Evolutionary conservation across 2,113 vertebrate species (phyloP).

Genomic region (Petaurus breviceps): DNA sequence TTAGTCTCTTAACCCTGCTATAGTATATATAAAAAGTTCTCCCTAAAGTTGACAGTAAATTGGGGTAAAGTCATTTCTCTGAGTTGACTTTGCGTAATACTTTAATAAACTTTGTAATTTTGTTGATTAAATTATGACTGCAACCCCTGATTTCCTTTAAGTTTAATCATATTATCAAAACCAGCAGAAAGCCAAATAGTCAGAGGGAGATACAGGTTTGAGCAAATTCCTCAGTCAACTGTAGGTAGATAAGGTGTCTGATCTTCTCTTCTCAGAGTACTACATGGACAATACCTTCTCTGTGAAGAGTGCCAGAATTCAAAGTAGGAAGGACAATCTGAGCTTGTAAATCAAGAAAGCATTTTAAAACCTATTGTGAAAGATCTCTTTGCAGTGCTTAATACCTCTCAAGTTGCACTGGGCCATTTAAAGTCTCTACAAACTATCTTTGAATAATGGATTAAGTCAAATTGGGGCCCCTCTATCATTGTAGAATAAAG

Average conservation of each 20-base stretch:
- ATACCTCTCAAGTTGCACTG: conserved; percentile 53
- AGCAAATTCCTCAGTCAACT: conserved; percentile 57
- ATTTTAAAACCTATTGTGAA: conserved; percentile 65
- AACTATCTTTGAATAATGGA: conserved; percentile 57
- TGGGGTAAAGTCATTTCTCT: conserved; percentile 52
- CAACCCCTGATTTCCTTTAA: conserved; percentile 50
- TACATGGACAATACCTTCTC: conserved; percentile 64
- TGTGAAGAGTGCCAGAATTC: conserved; percentile 68
- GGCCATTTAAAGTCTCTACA: conserved; percentile 54
- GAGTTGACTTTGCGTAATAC: conserved; percentile 53
- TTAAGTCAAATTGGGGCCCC: conserved; percentile 41
- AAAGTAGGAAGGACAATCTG: conserved; percentile 53
- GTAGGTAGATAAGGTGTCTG: conserved; percentile 59
- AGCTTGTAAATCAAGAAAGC: conserved; percentile 68
- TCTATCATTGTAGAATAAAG: conserved; percentile 34
- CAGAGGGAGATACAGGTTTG: conserved; percentile 57
- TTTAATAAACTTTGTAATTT: conserved; percentile 67
- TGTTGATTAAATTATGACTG: conserved; percentile 67
- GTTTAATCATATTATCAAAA: conserved; percentile 57
- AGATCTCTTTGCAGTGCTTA: conserved; percentile 48
- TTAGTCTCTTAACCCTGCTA: conserved; percentile 43
- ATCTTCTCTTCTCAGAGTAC: conserved; percentile 60
- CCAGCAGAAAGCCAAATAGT: conserved; percentile 47
- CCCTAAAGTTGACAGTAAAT: conserved; percentile 64
- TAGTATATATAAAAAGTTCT: conserved; percentile 52